These are phyloP conservation scores for Notarius quadriscutis DNA, from an alignment of 2,113 vertebrate genomes.

Conservation along the genomic window DNA sequence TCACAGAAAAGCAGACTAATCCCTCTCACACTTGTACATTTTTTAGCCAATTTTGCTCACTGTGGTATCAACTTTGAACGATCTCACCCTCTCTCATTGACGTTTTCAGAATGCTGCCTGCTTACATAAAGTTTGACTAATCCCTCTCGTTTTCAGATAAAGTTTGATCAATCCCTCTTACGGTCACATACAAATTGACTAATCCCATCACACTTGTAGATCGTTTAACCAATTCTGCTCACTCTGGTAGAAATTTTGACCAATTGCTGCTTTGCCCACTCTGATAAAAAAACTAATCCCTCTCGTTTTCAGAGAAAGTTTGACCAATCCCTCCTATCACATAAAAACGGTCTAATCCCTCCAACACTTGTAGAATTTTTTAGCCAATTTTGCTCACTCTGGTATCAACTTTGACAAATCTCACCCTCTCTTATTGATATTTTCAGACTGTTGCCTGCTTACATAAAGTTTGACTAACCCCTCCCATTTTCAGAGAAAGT, in stretches of 20 bases:
- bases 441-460: no score
- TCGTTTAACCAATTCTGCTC: no score
- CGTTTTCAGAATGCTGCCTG: no score
- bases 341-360: neutral
- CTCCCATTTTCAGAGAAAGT: neutral
- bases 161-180: no score
- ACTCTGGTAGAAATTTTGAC: no score
- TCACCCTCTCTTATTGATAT: neutral
- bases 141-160: neutral
- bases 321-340: neutral
- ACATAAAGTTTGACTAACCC: neutral
- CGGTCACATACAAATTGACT: no score
- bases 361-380: no score
- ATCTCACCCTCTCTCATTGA: neutral
- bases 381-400: neutral
- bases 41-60: neutral
- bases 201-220: no score
- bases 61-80: neutral
- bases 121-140: neutral
- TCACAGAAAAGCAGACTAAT: neutral
- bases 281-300: no score
- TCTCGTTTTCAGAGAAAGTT: neutral
- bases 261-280: no score
- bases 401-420: neutral
- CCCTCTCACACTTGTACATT: no score